Base-by-base conservation (phyloP, 2,113 vertebrate genomes). In the Odobenus rosmarus region DNA sequence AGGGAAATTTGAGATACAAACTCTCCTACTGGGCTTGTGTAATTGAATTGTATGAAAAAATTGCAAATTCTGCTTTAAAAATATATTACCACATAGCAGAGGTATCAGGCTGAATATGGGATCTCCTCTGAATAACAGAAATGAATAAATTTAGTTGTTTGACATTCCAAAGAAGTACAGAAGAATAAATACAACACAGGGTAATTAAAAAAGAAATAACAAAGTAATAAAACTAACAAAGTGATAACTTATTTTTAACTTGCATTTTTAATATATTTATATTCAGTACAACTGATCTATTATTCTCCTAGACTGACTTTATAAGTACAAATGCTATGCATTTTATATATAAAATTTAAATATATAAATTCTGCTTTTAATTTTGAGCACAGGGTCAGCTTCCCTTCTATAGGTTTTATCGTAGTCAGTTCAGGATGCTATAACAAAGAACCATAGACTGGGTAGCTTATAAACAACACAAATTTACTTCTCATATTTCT, bases 171-270 rank as follows among this genome's bases (percentile, higher is more conserved):
- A 87, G 26, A 76, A 77, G 69, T 21, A 62, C 14, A 72, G 7
- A 88, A 26, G 33, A 79, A 79, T 55, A 57, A 55, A n/a, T 49
- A 5, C 15, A 42, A 53, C 10, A 67, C 74, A 64, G 7, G 0
- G 4, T 57, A 72, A 51, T 46, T n/a, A 57, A 71, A 83, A 36
- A 11, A 39, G 67, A 89, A 80, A 39, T 33, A 81, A 81, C 26
- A 86, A 96, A 72, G 49, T 49, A 18, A 74, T n/a, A 94, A 71
- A 90, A 36, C 8, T 87, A 90, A 90, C 10, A 55, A 81, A 77
- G 7, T 13, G 24, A 24, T 83, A 83, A 59, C 1, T 24, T 49
- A 42, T 10, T 21, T 49, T 61, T 88, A 86, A 69, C 4, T 53
- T 5, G 2, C 4, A 53, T 39, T 95, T 36, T 15, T 31, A 79